phyloP scores from a whole-genome alignment of 2,888 invertebrate species.

The Hipparchia semele region DNA sequence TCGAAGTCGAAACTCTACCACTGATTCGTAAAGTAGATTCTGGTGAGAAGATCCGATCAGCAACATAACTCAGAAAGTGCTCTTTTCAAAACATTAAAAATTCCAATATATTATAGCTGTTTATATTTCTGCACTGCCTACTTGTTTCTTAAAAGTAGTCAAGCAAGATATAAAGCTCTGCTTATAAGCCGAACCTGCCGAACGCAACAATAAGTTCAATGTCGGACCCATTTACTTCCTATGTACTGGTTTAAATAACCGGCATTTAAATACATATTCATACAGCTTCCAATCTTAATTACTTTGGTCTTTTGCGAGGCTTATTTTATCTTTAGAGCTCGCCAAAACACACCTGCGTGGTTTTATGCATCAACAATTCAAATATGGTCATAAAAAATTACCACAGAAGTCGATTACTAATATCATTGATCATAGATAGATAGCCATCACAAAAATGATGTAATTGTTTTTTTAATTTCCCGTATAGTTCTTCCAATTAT shows the following conservation, averaged over 20 bases:
- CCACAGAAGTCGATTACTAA: not conserved
- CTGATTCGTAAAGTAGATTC: too few relatives aligned
- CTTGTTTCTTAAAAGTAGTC: constrained; percentile 6
- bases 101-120: too few relatives aligned
- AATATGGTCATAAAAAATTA: not conserved
- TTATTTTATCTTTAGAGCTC: not conserved
- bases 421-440: not conserved
- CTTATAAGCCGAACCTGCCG: constrained; percentile 3
- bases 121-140: not conserved
- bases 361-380: not conserved
- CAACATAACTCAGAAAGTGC: too few relatives aligned
- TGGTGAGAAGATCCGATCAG: too few relatives aligned
- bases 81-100: too few relatives aligned
- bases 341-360: not conserved
- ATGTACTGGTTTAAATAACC: constrained; percentile 22
- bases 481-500: too few relatives aligned
- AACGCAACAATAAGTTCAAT: constrained; percentile 19
- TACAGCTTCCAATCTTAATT: constrained; percentile 2
- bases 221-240: constrained; percentile 24
- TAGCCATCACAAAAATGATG: too few relatives aligned
- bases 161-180: not conserved
- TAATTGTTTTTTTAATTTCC: too few relatives aligned
- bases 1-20: too few relatives aligned
- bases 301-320: not conserved
- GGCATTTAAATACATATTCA: constrained; percentile 14